A percentile compares a stretch with the other conserved stretches of the same genome.
Evolutionary conservation across 2,113 vertebrate species (phyloP).

Genomic region (Eurypyga helias): DNA sequence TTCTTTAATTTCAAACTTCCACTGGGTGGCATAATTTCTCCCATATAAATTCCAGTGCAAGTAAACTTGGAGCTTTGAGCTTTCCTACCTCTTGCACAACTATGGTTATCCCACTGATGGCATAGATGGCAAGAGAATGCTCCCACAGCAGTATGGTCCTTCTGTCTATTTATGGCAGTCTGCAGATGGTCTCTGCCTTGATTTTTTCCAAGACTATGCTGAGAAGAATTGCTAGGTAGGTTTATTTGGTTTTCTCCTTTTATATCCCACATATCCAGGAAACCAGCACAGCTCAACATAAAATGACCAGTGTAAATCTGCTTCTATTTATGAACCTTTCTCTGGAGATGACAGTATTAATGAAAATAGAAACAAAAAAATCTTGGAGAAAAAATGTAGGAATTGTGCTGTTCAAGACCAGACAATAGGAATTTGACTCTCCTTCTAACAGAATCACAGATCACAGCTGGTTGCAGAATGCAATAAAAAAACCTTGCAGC

Average conservation of each 20-base stretch:
- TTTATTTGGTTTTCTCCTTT: background rate
- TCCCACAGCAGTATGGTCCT: background rate
- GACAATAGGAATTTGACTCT: background rate
- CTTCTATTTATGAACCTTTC: background rate
- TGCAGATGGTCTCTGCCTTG: background rate
- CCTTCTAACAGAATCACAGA: background rate
- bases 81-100: background rate
- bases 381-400: background rate
- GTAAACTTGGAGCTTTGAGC: background rate
- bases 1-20: background rate
- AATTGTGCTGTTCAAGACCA: background rate
- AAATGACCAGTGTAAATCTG: background rate
- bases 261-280: background rate
- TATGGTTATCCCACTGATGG: background rate
- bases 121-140: background rate
- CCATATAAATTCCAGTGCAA: background rate
- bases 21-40: slow-evolving; percentile 54
- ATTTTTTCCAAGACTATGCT: background rate
- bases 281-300: background rate
- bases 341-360: slow-evolving; percentile 2
- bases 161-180: background rate
- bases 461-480: background rate
- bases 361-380: slow-evolving; percentile 5
- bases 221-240: background rate
- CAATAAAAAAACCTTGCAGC: background rate